phyloP scores from a whole-genome alignment of 64 coral and sea anemone species.

The Montipora capricornis region DNA sequence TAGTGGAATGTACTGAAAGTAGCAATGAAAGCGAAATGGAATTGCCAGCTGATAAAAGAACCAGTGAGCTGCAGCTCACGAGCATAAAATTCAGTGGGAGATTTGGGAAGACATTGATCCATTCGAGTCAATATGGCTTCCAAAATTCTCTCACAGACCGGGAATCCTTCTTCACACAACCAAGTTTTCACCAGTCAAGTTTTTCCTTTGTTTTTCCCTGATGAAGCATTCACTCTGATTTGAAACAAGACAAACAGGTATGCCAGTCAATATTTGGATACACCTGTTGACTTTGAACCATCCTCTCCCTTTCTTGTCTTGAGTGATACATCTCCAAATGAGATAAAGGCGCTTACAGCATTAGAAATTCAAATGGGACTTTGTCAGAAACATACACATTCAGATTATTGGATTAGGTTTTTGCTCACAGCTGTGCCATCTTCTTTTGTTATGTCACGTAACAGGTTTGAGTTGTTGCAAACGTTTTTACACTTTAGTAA shows the following conservation, averaged over 20 bases:
- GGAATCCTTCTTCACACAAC: constrained; percentile 60
- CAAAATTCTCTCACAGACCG: constrained; percentile 50
- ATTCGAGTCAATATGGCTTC: constrained; percentile 66
- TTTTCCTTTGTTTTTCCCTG: constrained; percentile 58
- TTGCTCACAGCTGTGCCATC: constrained; percentile 14
- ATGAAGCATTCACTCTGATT: constrained; percentile 67
- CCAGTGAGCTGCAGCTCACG: constrained; percentile 27
- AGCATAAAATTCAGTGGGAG: constrained; percentile 30
- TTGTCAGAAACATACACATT: constrained; percentile 56
- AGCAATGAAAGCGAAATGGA: constrained; percentile 10
- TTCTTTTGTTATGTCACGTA: constrained; percentile 19
- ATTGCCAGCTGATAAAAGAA: constrained; percentile 43
- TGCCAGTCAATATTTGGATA: constrained; percentile 58
- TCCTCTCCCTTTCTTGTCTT: constrained; percentile 53
- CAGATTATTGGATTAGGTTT: constrained; percentile 37
- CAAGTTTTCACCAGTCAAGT: constrained; percentile 63
- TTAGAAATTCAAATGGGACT: constrained; percentile 78
- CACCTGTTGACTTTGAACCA: constrained; percentile 43
- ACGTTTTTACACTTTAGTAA: constrained; percentile 29
- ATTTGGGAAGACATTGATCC: constrained; percentile 38
- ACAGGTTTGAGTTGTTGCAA: constrained; percentile 47
- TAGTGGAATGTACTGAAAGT: constrained; percentile 38
- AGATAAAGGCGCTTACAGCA: constrained; percentile 72
- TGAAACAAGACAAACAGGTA: constrained; percentile 59
- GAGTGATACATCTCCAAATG: constrained; percentile 52